Evolutionary conservation across 2,797 vertebrate genomes (phyloP), one percentile per base, ranked within the genome.

Genomic region (Myripristis jacobus): DNA sequence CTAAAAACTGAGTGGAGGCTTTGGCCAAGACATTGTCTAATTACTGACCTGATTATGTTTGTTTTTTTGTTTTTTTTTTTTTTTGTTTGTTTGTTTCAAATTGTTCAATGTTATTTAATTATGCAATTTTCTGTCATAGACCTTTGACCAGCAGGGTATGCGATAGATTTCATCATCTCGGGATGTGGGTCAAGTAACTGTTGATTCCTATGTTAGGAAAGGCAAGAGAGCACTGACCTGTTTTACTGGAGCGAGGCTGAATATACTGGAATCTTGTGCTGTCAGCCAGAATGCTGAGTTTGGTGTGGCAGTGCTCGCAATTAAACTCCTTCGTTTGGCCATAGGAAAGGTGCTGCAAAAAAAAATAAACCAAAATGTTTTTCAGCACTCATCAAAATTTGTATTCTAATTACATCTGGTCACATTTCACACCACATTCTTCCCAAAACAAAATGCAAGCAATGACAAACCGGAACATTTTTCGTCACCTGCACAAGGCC

Each of bases 291-390:
- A 95, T 70, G 65, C 89, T 92, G 53, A 95, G 92, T 70, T 94
- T 94, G 79, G 77, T 76, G 84, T 95, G 93, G 79, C 95, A 96
- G 61, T 94, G 88, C 60, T 93, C 91, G 77, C 95, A 96, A 70
- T 92, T 94, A 4, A 91, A 60, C 63, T 95, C 94, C 83, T 90
- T 94, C 22, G 82, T 88, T 84, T 94, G 92, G 16, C 95, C 95
- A 19, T 94, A 95, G 16, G 82, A 87, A 57, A 95, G 12, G 19
- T 81, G 91, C 95, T 95, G 74, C 46, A 13, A 38, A 59, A 55
- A 72, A 79, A 12, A 0, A 44, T 60, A 48, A 77, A 43, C 19
- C 24, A 22, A 36, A 25, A n/a, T 12, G 22, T 21, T 12, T 25
- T 8, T 77, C 16, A 55, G 19, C 18, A 22, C 10, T 51, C 9